phyloP scores from a whole-genome alignment of 2,888 invertebrate species.

The Muscina levida region DNA sequence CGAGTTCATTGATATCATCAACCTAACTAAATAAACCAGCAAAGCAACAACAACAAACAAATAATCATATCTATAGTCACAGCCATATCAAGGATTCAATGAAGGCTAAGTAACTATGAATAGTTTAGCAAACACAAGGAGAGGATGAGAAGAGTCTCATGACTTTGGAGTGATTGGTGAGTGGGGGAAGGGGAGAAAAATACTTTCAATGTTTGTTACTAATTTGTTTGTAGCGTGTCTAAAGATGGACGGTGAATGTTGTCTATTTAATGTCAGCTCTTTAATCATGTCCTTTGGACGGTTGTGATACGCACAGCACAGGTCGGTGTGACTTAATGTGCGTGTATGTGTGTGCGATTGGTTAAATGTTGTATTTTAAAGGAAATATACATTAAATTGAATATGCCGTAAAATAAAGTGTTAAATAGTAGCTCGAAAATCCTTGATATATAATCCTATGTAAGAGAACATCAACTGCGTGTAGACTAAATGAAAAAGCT shows the following conservation, averaged over 20 bases:
- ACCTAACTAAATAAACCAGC: constrained; percentile 47
- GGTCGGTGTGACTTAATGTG: background rate
- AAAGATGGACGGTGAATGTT: constrained; percentile 64
- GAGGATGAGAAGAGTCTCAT: too few relatives aligned
- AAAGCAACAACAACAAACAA: constrained; percentile 24
- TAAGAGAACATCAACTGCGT: too few relatives aligned
- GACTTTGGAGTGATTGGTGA: constrained; percentile 16
- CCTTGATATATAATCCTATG: too few relatives aligned
- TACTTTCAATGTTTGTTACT: constrained; percentile 30
- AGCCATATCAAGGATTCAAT: background rate
- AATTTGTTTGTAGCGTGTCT: constrained; percentile 66
- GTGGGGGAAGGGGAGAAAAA: background rate
- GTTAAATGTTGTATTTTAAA: too few relatives aligned
- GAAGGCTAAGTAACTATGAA: constrained; percentile 46
- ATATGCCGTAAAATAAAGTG: too few relatives aligned
- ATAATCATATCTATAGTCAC: background rate
- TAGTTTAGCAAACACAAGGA: background rate
- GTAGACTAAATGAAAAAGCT: too few relatives aligned
- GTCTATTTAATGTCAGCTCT: constrained; percentile 64
- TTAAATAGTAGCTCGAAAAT: too few relatives aligned
- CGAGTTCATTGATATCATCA: constrained; percentile 61
- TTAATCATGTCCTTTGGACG: constrained; percentile 52
- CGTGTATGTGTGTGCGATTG: background rate
- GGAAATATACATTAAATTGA: too few relatives aligned
- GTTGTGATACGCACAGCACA: background rate